A percentile compares a stretch with the other conserved stretches of the same genome.
Evolutionary conservation across 2,797 vertebrate species (phyloP).

Genomic region (Tragelaphus oryx): DNA sequence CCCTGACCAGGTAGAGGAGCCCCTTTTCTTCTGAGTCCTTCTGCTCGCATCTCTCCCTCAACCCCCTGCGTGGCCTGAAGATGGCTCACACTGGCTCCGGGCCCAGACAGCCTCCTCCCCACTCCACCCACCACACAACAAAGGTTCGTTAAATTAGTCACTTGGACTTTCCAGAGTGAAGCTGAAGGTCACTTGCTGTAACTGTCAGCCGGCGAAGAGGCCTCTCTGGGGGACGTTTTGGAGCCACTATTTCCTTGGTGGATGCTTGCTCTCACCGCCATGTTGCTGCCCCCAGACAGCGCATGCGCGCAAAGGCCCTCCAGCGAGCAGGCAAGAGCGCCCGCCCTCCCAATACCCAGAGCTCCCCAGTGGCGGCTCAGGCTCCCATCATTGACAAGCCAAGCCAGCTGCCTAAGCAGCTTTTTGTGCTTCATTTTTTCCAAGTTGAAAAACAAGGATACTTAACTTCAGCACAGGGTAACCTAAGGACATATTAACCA

Average conservation of each 20-base stretch:
- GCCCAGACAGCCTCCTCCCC: not conserved
- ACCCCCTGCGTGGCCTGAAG: not conserved
- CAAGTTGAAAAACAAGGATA: conserved; percentile 58
- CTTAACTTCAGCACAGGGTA: conserved; percentile 47
- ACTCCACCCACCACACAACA: not conserved
- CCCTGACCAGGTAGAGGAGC: not conserved
- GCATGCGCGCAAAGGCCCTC: not conserved
- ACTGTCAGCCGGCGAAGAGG: not conserved
- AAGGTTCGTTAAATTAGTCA: conserved; percentile 59
- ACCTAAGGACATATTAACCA: conserved; percentile 53
- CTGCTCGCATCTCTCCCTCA: not conserved
- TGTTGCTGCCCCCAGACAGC: not conserved
- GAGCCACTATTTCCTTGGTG: not conserved
- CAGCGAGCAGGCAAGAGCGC: not conserved
- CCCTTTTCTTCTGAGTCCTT: not conserved
- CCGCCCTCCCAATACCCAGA: not conserved
- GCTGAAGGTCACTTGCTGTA: conserved; percentile 54
- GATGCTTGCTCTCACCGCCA: not conserved
- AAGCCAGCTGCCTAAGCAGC: conserved; percentile 43
- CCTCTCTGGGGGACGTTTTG: not conserved
- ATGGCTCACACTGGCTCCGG: not conserved
- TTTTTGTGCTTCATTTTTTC: conserved; percentile 61
- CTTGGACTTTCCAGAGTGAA: conserved; percentile 56
- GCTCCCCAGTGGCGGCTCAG: not conserved
- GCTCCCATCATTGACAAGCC: not conserved